Evolutionary conservation across 1,140 invertebrate genomes (phyloP).

Genomic region (Gonioctena quinquepunctata): DNA sequence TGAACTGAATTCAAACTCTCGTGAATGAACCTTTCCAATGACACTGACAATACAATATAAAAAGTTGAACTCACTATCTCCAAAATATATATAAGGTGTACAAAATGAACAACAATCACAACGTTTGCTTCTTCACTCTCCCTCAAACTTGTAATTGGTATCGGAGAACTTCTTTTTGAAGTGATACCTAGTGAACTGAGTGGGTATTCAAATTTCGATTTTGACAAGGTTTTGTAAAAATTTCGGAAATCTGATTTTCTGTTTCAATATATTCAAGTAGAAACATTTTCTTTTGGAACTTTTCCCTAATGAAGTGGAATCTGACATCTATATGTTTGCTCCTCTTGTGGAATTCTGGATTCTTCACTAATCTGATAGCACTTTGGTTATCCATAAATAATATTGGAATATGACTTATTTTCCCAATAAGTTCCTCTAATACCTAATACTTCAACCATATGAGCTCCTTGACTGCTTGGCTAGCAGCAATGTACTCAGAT

Average conservation of each 20-base stretch:
- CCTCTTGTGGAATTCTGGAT: constrained; percentile 13
- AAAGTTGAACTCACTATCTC: not conserved
- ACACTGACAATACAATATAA: not conserved
- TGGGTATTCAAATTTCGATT: not conserved
- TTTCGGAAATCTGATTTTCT: not conserved
- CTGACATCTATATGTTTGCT: constrained; percentile 20
- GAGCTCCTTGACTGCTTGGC: not conserved
- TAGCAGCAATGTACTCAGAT: not conserved
- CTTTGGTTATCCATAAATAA: constrained; percentile 17
- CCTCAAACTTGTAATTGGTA: not conserved
- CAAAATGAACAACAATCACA: not conserved
- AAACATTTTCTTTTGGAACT: not conserved
- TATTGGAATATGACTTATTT: not conserved
- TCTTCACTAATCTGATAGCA: constrained; percentile 19
- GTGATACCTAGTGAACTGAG: not conserved
- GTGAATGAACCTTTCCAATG: not conserved
- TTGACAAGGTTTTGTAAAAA: not conserved
- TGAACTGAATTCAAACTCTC: not conserved
- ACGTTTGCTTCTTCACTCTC: not conserved
- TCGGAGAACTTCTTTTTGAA: not conserved
- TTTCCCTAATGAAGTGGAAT: constrained; percentile 20
- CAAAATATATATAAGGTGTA: not conserved
- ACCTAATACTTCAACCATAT: not conserved
- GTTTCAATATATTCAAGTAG: not conserved
- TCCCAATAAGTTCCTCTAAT: not conserved